These are phyloP conservation scores for Tetragonula clypearis DNA, from an alignment of 1,140 invertebrate genomes.

Conservation along the genomic window DNA sequence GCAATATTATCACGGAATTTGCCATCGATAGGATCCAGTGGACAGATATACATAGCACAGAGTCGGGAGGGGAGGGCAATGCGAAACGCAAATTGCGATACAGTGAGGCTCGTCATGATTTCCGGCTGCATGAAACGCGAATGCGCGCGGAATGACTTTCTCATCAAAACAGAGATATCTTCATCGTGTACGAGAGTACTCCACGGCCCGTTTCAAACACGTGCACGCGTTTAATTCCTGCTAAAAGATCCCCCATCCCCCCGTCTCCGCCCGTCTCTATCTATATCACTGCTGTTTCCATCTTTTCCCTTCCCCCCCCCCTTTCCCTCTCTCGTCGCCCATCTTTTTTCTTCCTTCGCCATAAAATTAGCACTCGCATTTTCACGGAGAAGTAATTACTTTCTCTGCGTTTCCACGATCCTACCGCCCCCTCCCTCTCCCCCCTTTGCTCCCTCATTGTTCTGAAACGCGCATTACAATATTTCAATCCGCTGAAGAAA, in stretches of 20 bases:
- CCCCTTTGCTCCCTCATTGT: neutral
- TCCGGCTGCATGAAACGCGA: slow-evolving; percentile 34
- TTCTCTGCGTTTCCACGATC: slow-evolving; percentile 3
- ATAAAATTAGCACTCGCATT: slow-evolving; percentile 45
- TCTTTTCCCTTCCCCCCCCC: too few relatives aligned
- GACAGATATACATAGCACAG: neutral
- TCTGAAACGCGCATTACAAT: neutral
- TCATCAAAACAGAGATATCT: slow-evolving; percentile 46
- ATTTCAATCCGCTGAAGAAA: neutral
- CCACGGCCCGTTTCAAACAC: slow-evolving; percentile 20
- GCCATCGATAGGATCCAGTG: slow-evolving; percentile 32
- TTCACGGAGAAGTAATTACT: slow-evolving; percentile 45
- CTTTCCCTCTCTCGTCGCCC: too few relatives aligned
- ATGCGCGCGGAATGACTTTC: slow-evolving; percentile 35
- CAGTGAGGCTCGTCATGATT: slow-evolving; percentile 33
- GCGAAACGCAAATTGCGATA: slow-evolving; percentile 35
- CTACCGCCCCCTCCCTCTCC: neutral
- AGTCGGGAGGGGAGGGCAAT: slow-evolving; percentile 14
- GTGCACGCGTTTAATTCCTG: slow-evolving; percentile 42
- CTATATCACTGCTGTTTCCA: neutral
- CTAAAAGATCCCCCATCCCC: slow-evolving; percentile 37
- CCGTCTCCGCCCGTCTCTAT: neutral
- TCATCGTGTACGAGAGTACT: slow-evolving; percentile 38
- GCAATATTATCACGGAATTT: slow-evolving; percentile 41
- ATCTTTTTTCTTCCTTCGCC: neutral